Base-by-base conservation (phyloP, 1,140 invertebrate genomes). In the Drosophila lacteicornis region DNA sequence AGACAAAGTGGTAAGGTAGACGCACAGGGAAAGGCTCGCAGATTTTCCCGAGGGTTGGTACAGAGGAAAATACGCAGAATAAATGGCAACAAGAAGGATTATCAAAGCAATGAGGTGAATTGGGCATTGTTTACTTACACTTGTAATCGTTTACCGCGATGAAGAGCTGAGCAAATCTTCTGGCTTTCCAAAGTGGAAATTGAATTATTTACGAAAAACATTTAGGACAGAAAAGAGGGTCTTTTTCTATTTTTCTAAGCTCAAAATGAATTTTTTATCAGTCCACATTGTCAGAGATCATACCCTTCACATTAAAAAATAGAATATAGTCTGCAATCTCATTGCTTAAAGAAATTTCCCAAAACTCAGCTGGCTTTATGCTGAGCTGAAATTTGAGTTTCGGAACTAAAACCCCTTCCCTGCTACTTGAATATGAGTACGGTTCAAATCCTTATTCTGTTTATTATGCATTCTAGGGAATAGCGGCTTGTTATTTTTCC, bases 401-500 rank as follows among this genome's bases (percentile, higher is more conserved):
- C n/a, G n/a, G n/a, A n/a, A n/a, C 30, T 33, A 33, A 33, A 9
- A 8, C 2, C 30, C 7, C 7, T 33, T 9, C 9, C 7, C 7
- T 8, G 30, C 8, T 33, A 9, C 33, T 33, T 9, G 33, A 33
- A 33, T 33, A 3, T 33, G 9, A 33, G 33, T 33, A 1, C 2
- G 33, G 8, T 13, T 22, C 8, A 19, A 55, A 22, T 33, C 5
- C n/a, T 2, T 2, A 17, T 13, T 4, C 15, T 5, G 2, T 36
- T 5, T 5, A 36, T 22, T 7, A 9, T 9, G 15, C 3, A 15
- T 22, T 22, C 1, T 17, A 19, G 1, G 1, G 8, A 33, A 33
- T 15, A 5, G 12, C 9, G 3, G 15, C 8, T 19, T 85, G 67
- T 85, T 85, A 69, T 77, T 86, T 84, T 84, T 86, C 43, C 57